phyloP scores from a whole-genome alignment of 2,113 vertebrate genomes.

The Ploceus nigricollis region DNA sequence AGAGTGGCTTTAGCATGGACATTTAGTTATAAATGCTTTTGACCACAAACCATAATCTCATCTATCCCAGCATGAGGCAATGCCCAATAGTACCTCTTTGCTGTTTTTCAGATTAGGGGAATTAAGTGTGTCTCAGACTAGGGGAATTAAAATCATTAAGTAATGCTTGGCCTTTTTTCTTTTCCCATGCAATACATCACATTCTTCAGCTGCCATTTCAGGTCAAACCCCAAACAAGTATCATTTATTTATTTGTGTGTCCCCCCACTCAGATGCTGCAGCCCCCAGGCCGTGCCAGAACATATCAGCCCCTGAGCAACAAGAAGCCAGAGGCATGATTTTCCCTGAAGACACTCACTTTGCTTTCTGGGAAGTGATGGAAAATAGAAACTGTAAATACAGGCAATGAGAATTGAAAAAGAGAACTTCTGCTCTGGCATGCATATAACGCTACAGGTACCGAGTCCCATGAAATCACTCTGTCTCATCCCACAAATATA shows the following conservation, averaged over 20 bases:
- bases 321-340: background rate
- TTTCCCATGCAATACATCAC: background rate
- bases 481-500: background rate
- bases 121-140: background rate
- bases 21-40: background rate
- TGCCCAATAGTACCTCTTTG: background rate
- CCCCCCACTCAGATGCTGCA: background rate
- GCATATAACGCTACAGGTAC: background rate
- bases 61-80: background rate
- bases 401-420: background rate
- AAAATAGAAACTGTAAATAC: background rate
- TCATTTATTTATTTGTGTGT: background rate
- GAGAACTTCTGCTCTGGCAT: background rate
- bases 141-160: background rate
- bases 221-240: background rate
- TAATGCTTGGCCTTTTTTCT: background rate
- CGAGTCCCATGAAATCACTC: background rate
- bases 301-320: background rate
- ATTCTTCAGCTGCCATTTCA: background rate
- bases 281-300: background rate
- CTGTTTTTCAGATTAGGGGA: background rate
- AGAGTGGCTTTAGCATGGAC: background rate
- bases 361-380: background rate
- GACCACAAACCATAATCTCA: background rate
- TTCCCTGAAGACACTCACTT: fast-evolving